Evolutionary conservation across 2,888 invertebrate species (phyloP).

Genomic region (Microplitis manilae): DNA sequence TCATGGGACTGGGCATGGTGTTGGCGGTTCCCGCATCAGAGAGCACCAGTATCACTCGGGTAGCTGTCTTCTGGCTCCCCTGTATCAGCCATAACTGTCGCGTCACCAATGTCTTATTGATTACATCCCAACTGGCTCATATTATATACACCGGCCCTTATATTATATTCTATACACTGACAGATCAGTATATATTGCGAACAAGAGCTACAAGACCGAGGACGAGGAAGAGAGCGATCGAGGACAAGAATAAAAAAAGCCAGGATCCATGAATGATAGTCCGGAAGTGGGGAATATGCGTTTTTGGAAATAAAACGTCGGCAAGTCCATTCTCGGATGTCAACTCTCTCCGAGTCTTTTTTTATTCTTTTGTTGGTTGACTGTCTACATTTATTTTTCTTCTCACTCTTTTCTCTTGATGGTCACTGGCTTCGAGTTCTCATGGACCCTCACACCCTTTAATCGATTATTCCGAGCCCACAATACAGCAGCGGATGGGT

Average conservation of each 20-base stretch:
- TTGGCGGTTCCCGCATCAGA: constrained; percentile 48
- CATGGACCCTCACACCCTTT: constrained; percentile 40
- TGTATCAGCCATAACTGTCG: constrained; percentile 68
- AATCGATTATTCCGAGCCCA: constrained; percentile 35
- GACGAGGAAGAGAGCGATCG: background rate
- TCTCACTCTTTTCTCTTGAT: background rate
- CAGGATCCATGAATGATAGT: constrained; percentile 52
- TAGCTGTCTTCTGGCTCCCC: constrained; percentile 47
- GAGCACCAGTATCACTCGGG: constrained; percentile 24
- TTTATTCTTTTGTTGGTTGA: background rate
- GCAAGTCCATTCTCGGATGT: background rate
- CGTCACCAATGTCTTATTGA: constrained; percentile 72
- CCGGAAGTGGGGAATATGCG: constrained; percentile 63
- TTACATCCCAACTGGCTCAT: constrained; percentile 55
- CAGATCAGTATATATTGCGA: constrained; percentile 33
- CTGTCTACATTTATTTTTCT: constrained; percentile 2
- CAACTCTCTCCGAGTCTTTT: background rate
- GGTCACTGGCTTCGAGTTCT: too few relatives aligned
- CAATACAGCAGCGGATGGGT: constrained; percentile 13
- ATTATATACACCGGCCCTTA: constrained; percentile 19
- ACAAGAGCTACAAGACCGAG: background rate
- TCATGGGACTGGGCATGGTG: constrained; percentile 67
- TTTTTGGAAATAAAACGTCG: constrained; percentile 46
- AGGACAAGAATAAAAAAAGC: constrained; percentile 6
- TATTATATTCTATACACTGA: constrained; percentile 12